Evolutionary conservation across 2,888 invertebrate genomes (phyloP).

Genomic region (Agrochola circellaris): DNA sequence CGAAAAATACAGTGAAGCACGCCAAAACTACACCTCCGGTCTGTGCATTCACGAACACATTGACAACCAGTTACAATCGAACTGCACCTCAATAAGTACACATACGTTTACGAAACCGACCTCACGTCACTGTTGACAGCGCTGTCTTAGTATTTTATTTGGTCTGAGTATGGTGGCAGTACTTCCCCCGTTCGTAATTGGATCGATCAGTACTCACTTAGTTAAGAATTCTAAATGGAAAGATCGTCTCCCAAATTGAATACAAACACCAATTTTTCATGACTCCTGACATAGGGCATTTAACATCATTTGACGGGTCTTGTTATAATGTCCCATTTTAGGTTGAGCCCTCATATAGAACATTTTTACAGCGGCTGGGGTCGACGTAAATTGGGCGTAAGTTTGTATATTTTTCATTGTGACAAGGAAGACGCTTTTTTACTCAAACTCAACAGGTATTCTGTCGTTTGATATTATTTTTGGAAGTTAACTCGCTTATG

Average conservation of each 20-base stretch:
- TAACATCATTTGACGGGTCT: conserved; percentile 30
- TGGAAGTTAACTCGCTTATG: not conserved
- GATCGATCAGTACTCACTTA: not conserved
- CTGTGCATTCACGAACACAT: too few species aligned
- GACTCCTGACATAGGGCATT: conserved; percentile 8
- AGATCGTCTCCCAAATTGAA: conserved; percentile 17
- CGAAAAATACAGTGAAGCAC: too few species aligned
- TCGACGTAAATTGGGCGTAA: not conserved
- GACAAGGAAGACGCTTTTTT: not conserved
- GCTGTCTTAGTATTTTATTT: too few species aligned
- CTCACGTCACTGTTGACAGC: too few species aligned
- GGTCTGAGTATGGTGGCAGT: too few species aligned
- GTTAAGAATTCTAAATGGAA: conserved; percentile 14
- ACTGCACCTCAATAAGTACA: too few species aligned
- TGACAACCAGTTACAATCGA: too few species aligned
- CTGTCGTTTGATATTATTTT: conserved; percentile 16
- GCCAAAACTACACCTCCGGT: too few species aligned
- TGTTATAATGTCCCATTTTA: not conserved
- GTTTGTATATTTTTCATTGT: conserved; percentile 32
- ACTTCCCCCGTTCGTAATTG: too few species aligned
- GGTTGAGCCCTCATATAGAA: not conserved
- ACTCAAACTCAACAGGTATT: conserved; percentile 27
- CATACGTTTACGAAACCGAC: too few species aligned
- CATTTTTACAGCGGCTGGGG: not conserved
- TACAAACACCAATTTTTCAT: conserved; percentile 2